These are phyloP conservation scores for Pangasius mekongensis DNA, from an alignment of 2,797 vertebrate genomes.

Conservation along the genomic window DNA sequence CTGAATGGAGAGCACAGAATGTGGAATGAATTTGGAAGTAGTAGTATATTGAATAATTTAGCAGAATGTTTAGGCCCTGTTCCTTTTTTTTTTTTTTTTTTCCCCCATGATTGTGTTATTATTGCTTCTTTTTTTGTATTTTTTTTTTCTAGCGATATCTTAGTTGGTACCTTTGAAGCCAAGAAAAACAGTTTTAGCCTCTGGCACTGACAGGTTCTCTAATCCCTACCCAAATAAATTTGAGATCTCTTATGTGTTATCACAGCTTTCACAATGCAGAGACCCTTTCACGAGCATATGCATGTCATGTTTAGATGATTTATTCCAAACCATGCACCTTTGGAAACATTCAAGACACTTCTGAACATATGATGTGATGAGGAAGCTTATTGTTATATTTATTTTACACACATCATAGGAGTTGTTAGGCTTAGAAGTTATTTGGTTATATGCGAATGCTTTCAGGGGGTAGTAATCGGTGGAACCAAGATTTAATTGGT, in stretches of 20 bases:
- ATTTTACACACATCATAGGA: background rate
- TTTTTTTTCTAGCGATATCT: background rate
- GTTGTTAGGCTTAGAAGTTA: background rate
- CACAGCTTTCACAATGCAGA: background rate
- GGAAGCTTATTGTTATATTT: background rate
- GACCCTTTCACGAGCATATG: background rate
- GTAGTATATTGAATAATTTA: background rate
- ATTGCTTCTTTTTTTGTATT: background rate
- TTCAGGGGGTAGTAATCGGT: background rate
- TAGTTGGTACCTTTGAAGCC: conserved; percentile 2
- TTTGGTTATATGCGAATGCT: background rate
- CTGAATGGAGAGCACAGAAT: background rate
- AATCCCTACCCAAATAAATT: background rate
- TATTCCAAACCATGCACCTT: background rate
- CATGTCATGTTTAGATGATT: background rate
- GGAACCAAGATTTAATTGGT: background rate
- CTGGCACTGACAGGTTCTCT: background rate
- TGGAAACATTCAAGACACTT: background rate
- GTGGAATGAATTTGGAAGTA: background rate
- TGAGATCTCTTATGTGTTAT: background rate
- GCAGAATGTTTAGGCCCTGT: background rate
- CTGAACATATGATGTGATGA: background rate
- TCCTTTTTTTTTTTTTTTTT: background rate
- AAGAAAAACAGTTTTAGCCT: background rate
- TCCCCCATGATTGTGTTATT: background rate